phyloP scores from a whole-genome alignment of 1,140 invertebrate genomes.

The Papilio xuthus region DNA sequence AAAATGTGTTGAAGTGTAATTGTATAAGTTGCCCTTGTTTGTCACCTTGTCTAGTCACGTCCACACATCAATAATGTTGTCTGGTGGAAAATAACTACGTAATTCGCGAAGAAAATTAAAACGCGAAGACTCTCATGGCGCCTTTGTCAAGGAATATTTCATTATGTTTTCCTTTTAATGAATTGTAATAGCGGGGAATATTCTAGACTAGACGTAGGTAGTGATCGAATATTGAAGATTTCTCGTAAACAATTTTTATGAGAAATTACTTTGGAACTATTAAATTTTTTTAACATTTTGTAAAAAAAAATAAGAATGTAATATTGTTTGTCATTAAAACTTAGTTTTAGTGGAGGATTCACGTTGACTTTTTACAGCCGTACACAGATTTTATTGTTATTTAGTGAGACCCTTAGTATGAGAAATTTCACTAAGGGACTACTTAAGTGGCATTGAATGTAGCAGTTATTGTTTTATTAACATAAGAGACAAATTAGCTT shows the following conservation, averaged over 20 bases:
- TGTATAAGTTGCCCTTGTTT: not conserved
- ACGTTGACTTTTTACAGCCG: too few species aligned
- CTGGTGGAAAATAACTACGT: not conserved
- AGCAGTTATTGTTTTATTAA: too few species aligned
- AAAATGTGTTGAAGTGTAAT: not conserved
- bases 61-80: not conserved
- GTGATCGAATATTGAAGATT: not conserved
- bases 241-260: slow-evolving; percentile 12
- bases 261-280: not conserved
- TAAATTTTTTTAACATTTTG: not conserved
- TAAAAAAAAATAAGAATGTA: not conserved
- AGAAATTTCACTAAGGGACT: too few species aligned
- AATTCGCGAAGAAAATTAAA: not conserved
- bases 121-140: not conserved
- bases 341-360: too few species aligned
- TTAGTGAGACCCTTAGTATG: too few species aligned
- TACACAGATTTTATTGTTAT: too few species aligned
- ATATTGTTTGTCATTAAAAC: not conserved
- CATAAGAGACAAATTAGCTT: too few species aligned
- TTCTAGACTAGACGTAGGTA: slow-evolving; percentile 13
- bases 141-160: not conserved
- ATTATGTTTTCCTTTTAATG: slow-evolving; percentile 1
- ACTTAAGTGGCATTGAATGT: too few species aligned
- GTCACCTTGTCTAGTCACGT: not conserved
- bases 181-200: not conserved